Evolutionary conservation across 1,140 invertebrate genomes (phyloP), one percentile per base, ranked within the genome.

Genomic region (Thaumatotibia leucotreta): DNA sequence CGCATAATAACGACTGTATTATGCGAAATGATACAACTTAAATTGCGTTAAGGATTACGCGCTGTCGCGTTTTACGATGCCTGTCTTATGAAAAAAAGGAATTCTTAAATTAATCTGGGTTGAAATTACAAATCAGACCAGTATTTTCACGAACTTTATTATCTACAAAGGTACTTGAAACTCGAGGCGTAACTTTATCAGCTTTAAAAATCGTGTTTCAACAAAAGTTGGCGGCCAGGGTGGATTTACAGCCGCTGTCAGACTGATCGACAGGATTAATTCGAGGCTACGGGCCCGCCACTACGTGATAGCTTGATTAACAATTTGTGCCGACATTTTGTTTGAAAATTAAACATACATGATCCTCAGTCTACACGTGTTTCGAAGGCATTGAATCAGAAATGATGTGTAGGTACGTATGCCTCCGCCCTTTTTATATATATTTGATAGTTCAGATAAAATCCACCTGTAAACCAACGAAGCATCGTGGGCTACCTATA

Each of bases 221-320:
- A 58, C 52, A 8, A 58, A 29, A 58, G 52, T 29, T 24, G 52
- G 11, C 8, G 20, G 9, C 1, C 0, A 20, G 5, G 52, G 52
- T 61, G 29, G 61, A 35, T 62, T 62, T 62, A 62, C 29, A 62
- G 22, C n/a, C 52, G 52, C 39, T 17, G 52, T 24, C 52, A n/a
- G 52, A 8, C 24, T 58, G 52, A 58, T 58, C 52, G 52, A 58
- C 52, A 27, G 52, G 52, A 58, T 58, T 58, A 58, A 58, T 58
- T 29, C 27, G 52, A 31, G 17, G 39, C 39, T 17, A 17, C 39
- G 24, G 23, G 24, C 23, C 52, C 4, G 24, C 23, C 52, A 24
- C 27, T 58, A 24, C 52, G 52, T 24, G 23, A 58, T 23, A 10
- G 50, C 50, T 27, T 27, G 4, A 58, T 27, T 27, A 58, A 24